Conservation (phyloP, 37 sponge, comb jelly and placozoan species). For the Spongia lamella region DNA sequence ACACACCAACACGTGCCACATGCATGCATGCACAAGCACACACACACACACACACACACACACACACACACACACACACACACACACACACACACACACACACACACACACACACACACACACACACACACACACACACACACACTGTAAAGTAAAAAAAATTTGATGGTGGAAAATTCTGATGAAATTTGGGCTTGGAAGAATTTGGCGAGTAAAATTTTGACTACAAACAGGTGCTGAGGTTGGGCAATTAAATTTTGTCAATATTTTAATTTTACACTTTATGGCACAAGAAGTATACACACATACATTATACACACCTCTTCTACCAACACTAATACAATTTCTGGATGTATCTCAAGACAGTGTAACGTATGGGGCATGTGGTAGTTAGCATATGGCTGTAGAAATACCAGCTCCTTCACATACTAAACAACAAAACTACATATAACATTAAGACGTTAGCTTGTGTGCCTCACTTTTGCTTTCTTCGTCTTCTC, state of each 20-base stretch:
- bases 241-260: not conserved
- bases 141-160: not conserved
- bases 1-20: too few species aligned
- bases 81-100: slow-evolving; percentile 33
- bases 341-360: slow-evolving; percentile 59
- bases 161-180: not conserved
- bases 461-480: not conserved
- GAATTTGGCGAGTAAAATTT: not conserved
- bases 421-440: slow-evolving; percentile 45
- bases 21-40: slow-evolving; percentile 7
- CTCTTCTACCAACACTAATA: slow-evolving; percentile 58
- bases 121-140: slow-evolving; percentile 27
- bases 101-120: slow-evolving; percentile 45
- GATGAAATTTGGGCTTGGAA: not conserved
- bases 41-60: slow-evolving; percentile 22
- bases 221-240: not conserved
- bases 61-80: slow-evolving; percentile 43
- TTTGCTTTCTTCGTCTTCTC: too few species aligned
- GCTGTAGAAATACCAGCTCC: slow-evolving; percentile 64
- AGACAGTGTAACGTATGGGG: slow-evolving; percentile 65
- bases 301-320: not conserved
- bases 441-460: not conserved
- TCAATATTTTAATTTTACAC: slow-evolving; percentile 2
- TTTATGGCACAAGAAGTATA: too few species aligned
- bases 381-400: slow-evolving; percentile 9